A percentile compares a stretch with the other conserved stretches of the same genome.
phyloP scores from a whole-genome alignment of 2,113 vertebrate species.

The Butorides virescens region DNA sequence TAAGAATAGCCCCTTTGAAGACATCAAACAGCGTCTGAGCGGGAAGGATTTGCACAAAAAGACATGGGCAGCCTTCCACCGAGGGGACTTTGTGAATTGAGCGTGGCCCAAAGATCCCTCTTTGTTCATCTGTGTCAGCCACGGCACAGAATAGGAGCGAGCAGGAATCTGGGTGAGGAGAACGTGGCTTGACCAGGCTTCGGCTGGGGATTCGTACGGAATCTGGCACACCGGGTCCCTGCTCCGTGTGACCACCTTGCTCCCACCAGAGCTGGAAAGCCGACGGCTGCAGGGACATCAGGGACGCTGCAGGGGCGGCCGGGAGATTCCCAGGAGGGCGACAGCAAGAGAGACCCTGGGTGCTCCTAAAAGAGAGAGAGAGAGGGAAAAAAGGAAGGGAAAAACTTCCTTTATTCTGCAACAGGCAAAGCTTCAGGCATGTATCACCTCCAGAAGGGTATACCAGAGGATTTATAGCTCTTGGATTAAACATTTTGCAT shows the following conservation, averaged over 20 bases:
- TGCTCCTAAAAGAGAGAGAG: not conserved
- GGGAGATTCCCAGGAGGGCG: not conserved
- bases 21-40: not conserved
- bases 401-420: not conserved
- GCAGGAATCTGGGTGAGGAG: not conserved
- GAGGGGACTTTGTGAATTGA: not conserved
- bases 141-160: not conserved
- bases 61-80: not conserved
- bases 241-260: accelerated
- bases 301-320: not conserved
- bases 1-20: constrained; percentile 15
- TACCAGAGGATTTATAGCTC: not conserved
- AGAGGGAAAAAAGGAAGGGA: too few species aligned
- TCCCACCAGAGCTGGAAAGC: not conserved
- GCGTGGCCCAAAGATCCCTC: not conserved
- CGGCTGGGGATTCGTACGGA: accelerated
- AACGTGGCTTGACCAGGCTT: accelerated
- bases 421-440: not conserved
- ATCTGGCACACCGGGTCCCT: not conserved
- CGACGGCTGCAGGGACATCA: not conserved
- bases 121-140: not conserved
- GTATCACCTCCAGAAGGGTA: not conserved
- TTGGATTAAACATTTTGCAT: not conserved
- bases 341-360: not conserved
- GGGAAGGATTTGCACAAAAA: not conserved